Evolutionary conservation across 2,888 invertebrate genomes (phyloP).

Genomic region (Melinopterus prodromus): DNA sequence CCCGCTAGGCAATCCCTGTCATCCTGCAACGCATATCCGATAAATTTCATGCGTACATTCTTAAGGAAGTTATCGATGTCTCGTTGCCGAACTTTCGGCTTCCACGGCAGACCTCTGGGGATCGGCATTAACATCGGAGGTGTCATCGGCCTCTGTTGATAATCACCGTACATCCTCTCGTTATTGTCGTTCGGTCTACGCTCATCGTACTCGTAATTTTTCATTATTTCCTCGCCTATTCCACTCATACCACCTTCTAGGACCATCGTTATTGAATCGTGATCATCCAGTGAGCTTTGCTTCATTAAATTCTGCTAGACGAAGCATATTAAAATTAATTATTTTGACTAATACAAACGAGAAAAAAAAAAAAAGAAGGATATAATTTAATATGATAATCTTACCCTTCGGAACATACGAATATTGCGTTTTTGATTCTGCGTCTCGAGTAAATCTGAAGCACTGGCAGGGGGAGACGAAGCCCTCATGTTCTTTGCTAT

Average conservation of each 20-base stretch:
- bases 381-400: conserved; percentile 50
- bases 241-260: conserved; percentile 70
- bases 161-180: conserved; percentile 50
- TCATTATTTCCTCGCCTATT: conserved; percentile 66
- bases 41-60: conserved; percentile 91
- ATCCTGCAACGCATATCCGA: conserved; percentile 89
- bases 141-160: conserved; percentile 52
- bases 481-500: conserved; percentile 94
- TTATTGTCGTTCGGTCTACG: conserved; percentile 58
- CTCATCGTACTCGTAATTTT: conserved; percentile 63
- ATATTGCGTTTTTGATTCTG: conserved; percentile 82
- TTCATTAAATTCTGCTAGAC: conserved; percentile 75
- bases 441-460: conserved; percentile 86
- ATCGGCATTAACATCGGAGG: conserved; percentile 49
- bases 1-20: conserved; percentile 93
- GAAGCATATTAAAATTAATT: conserved; percentile 55
- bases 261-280: conserved; percentile 77
- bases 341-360: conserved; percentile 27
- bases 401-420: conserved; percentile 71
- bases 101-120: conserved; percentile 82
- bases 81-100: conserved; percentile 93
- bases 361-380: conserved; percentile 31
- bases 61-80: conserved; percentile 94
- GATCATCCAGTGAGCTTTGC: conserved; percentile 90
- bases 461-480: conserved; percentile 93